Evolutionary conservation across 2,113 vertebrate genomes (phyloP).

Genomic region (Zootoca vivipara): DNA sequence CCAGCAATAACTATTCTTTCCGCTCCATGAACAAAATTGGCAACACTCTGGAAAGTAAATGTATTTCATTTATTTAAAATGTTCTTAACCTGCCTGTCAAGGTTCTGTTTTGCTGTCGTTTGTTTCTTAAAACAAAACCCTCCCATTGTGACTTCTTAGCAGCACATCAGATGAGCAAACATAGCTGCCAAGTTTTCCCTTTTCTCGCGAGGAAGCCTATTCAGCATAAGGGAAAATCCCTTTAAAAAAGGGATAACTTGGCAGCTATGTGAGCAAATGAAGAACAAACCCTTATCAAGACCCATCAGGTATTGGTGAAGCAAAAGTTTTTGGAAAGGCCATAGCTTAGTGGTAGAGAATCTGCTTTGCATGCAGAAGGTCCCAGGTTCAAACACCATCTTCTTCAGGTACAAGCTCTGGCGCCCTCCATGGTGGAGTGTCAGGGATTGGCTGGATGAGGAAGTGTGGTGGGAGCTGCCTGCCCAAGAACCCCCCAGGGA

Average conservation of each 20-base stretch:
- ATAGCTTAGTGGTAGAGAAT: too few species aligned
- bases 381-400: too few species aligned
- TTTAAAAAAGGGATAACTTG: too few species aligned
- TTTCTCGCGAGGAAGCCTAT: too few species aligned
- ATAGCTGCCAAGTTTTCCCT: too few species aligned
- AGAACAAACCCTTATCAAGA: neutral
- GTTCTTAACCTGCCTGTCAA: neutral
- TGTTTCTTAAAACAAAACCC: neutral
- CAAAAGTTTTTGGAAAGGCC: neutral
- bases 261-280: neutral
- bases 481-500: too few species aligned
- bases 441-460: too few species aligned
- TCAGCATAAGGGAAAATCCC: too few species aligned
- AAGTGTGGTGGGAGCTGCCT: too few species aligned
- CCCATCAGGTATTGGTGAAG: neutral
- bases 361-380: too few species aligned
- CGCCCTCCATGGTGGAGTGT: neutral
- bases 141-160: neutral
- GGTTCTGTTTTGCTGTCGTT: neutral
- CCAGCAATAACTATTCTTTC: neutral
- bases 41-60: neutral
- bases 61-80: neutral
- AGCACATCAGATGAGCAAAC: neutral
- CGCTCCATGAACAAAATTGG: neutral
- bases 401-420: too few species aligned